Evolutionary conservation across 2,113 vertebrate genomes (phyloP).

Genomic region (Sylvietta virens): DNA sequence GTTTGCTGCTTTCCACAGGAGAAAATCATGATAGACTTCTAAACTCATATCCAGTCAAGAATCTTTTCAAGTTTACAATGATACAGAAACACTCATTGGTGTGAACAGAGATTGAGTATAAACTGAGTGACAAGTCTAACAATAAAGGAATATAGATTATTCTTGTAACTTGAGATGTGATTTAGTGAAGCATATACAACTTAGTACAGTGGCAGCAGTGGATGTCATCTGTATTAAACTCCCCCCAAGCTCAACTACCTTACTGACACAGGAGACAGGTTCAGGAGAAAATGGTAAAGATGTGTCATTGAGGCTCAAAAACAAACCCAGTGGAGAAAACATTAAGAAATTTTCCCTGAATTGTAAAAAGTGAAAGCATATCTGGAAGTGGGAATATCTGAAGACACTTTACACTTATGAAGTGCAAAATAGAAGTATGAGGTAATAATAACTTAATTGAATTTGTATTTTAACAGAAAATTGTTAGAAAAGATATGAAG

Average conservation of each 20-base stretch:
- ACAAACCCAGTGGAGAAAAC: neutral
- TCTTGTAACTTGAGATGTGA: neutral
- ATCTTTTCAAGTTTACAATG: neutral
- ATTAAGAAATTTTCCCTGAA: neutral
- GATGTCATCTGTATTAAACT: neutral
- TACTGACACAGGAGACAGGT: neutral
- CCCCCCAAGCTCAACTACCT: neutral
- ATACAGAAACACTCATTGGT: neutral
- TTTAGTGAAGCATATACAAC: neutral
- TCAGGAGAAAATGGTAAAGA: neutral
- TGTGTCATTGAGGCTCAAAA: neutral
- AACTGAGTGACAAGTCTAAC: neutral
- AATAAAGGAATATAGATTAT: neutral
- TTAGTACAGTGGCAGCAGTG: neutral
- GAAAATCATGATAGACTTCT: neutral
- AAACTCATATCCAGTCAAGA: neutral
- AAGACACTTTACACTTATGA: neutral
- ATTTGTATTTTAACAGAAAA: neutral
- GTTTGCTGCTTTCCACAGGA: neutral
- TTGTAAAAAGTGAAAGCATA: neutral
- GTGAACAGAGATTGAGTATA: neutral
- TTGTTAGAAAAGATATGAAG: neutral
- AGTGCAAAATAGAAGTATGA: neutral
- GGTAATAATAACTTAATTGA: neutral
- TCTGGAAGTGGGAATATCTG: neutral